These are phyloP conservation scores for Volucella zonaria DNA, from an alignment of 2,888 invertebrate species.

Conservation along the genomic window DNA sequence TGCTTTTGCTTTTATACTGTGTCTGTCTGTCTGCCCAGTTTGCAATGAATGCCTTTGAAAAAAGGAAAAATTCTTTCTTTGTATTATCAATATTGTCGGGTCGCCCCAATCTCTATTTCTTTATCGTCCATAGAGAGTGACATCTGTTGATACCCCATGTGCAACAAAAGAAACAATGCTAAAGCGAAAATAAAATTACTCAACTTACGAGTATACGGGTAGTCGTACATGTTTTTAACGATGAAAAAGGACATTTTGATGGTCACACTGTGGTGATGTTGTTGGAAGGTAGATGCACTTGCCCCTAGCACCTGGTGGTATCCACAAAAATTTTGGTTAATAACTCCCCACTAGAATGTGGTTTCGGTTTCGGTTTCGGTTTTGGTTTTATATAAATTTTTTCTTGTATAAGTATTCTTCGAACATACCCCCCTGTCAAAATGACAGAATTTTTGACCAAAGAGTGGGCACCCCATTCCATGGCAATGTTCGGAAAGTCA, in stretches of 20 bases:
- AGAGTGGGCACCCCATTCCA: too few species aligned
- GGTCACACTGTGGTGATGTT: too few species aligned
- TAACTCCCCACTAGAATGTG: background rate
- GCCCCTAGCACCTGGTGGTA: background rate
- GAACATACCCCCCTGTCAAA: constrained; percentile 1
- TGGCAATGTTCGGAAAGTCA: too few species aligned
- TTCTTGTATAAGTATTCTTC: background rate
- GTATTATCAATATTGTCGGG: too few species aligned
- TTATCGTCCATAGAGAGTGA: constrained; percentile 55
- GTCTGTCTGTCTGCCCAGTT: background rate
- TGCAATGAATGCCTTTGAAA: constrained; percentile 8
- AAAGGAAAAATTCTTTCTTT: background rate
- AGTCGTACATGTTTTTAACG: too few species aligned
- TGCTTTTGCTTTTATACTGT: constrained; percentile 1
- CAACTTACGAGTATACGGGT: background rate
- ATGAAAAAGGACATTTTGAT: too few species aligned
- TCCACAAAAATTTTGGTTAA: background rate
- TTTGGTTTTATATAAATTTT: background rate
- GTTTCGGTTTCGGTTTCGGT: background rate
- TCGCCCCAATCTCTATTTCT: background rate
- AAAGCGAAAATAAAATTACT: constrained; percentile 45
- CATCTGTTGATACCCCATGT: constrained; percentile 63
- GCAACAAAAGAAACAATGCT: constrained; percentile 39
- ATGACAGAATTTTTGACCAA: background rate
- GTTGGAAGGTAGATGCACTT: too few species aligned